Base-by-base conservation (phyloP, 1,140 invertebrate genomes). In the Formica selysi region DNA sequence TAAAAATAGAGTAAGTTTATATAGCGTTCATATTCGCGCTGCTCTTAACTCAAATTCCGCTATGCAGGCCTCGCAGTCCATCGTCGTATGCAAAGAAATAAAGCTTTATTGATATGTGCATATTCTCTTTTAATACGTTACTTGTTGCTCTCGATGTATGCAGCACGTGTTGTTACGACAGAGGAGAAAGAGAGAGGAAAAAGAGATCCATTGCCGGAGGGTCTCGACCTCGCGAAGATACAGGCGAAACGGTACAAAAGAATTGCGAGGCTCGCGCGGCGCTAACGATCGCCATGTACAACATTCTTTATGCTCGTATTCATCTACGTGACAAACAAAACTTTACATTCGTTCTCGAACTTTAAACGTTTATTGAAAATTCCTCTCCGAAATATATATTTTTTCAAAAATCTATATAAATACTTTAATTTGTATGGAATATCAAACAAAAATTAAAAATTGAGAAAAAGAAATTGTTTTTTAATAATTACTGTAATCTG, bases 21-120 rank as follows among this genome's bases (percentile, higher is more conserved):
- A 48, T 48, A 48, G 13, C 44, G 3, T 48, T 48, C 11, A 44
- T 48, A 48, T 26, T 64, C 61, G 13, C 11, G 48, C 32, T 70
- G 32, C 16, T 80, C 3, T 74, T 87, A 36, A 26, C 41, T 88
- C 73, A n/a, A 80, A 81, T 51, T 81, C 38, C 38, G 74, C 74
- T 64, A 62, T 26, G 22, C 44, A 16, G 36, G 22, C 38, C 38
- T 26, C 59, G n/a, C 48, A 16, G 5, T 10, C 11, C 36, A 3
- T 41, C 10, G 48, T 41, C 6, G 48, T 26, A 19, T 10, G 48
- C 32, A 29, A 80, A 80, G 59, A 71, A 57, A 80, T 64, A 19
- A 57, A 80, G 8, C 48, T 80, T 70, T 70, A 70, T 80, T 71
- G 70, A 80, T 70, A 70, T 70, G 78, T 38, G 48, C 78, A 54